Evolutionary conservation across 2,888 invertebrate genomes (phyloP).

Genomic region (Cylindroiulus punctatus): DNA sequence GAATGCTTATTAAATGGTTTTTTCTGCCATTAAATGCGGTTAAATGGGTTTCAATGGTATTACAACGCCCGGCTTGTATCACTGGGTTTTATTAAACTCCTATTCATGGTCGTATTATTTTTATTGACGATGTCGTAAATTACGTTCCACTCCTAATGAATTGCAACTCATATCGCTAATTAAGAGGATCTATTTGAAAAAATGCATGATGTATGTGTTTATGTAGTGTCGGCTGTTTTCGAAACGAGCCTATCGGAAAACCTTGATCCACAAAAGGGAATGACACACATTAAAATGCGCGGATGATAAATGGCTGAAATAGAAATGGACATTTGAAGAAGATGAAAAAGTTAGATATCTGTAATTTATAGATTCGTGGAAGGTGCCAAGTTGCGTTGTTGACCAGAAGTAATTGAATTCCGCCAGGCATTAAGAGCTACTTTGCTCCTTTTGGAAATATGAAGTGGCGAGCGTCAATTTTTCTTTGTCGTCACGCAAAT

Average conservation of each 20-base stretch:
- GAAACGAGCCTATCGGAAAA: conserved; percentile 45
- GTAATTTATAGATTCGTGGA: background rate
- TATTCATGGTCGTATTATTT: background rate
- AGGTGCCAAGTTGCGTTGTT: conserved; percentile 31
- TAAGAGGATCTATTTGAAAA: conserved; percentile 10
- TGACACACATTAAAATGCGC: conserved; percentile 40
- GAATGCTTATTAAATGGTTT: background rate
- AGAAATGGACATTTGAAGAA: conserved; percentile 46
- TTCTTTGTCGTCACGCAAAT: background rate
- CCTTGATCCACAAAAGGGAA: conserved; percentile 49
- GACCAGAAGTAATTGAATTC: conserved; percentile 15
- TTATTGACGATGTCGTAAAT: conserved; percentile 36
- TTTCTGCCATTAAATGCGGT: conserved; percentile 28
- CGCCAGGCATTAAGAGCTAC: background rate
- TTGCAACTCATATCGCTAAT: conserved; percentile 47
- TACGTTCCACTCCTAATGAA: conserved; percentile 45
- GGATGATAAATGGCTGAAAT: conserved; percentile 5
- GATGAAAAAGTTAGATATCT: conserved; percentile 39
- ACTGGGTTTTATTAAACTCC: background rate
- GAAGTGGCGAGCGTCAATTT: background rate
- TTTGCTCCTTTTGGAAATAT: background rate
- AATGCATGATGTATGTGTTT: conserved; percentile 49
- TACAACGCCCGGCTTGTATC: background rate
- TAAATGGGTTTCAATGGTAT: conserved; percentile 7
- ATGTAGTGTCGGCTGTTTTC: conserved; percentile 11